Conservation (phyloP, 2,113 vertebrate species). For the Sceloporus tristichus region DNA sequence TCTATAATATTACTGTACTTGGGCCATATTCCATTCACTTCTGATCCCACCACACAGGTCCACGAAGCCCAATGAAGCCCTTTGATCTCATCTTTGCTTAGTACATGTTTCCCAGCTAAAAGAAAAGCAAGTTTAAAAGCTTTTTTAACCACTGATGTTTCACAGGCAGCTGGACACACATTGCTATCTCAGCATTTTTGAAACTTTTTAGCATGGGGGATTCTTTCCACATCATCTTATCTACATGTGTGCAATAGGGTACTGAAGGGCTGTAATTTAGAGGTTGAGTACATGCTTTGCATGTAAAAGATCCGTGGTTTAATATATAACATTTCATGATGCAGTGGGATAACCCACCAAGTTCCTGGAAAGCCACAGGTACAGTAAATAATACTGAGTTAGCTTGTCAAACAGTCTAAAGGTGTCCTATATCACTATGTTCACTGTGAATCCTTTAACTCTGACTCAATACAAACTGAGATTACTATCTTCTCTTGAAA, state of each 20-base stretch:
- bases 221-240: background rate
- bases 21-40: constrained; percentile 96
- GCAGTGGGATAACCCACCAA: background rate
- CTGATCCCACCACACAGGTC: constrained; percentile 92
- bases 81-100: constrained; percentile 91
- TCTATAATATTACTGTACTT: constrained; percentile 90
- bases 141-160: constrained; percentile 12
- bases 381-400: background rate
- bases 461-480: background rate
- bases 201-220: background rate
- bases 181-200: background rate
- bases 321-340: background rate
- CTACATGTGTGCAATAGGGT: background rate
- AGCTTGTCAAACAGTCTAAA: no score
- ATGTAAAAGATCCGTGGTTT: background rate
- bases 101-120: constrained; percentile 90
- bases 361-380: no score
- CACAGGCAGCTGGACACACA: constrained; percentile 8
- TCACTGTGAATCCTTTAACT: background rate
- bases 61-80: constrained; percentile 94
- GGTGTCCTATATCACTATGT: background rate
- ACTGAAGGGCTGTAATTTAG: background rate
- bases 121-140: constrained; percentile 43
- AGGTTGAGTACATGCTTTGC: background rate
- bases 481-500: background rate